Conservation (phyloP, 2,888 invertebrate genomes). For the Myathropa florea region DNA sequence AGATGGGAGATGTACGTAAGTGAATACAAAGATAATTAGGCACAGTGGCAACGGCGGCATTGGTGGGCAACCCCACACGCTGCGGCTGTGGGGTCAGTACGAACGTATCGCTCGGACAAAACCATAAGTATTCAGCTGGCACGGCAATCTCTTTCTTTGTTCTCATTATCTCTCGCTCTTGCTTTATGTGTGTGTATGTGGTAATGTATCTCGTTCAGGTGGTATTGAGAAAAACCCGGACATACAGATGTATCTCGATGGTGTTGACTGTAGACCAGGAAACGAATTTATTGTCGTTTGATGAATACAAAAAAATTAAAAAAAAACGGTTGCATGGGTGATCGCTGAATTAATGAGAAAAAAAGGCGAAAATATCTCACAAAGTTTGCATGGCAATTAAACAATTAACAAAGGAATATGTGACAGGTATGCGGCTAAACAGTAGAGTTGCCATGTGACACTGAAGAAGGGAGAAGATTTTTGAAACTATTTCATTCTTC, state of each 20-base stretch:
- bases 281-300: conserved; percentile 22
- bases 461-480: not conserved
- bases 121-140: conserved; percentile 26
- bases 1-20: not conserved
- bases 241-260: not conserved
- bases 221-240: not conserved
- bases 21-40: conserved; percentile 26
- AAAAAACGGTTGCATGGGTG: not conserved
- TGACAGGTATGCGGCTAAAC: conserved; percentile 14
- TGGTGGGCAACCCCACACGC: conserved; percentile 14
- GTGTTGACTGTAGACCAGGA: conserved; percentile 40
- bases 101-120: conserved; percentile 3
- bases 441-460: conserved; percentile 24
- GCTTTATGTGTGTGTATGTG: not conserved
- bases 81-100: conserved; percentile 29
- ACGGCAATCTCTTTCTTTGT: not conserved
- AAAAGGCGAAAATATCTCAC: conserved; percentile 7
- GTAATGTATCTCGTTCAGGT: not conserved
- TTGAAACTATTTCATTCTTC: not conserved
- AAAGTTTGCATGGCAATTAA: conserved; percentile 27
- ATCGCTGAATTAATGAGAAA: conserved; percentile 1
- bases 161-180: not conserved
- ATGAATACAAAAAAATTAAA: conserved; percentile 5
- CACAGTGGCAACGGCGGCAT: conserved; percentile 4
- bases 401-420: conserved; percentile 45